Base-by-base conservation (phyloP, 2,113 vertebrate genomes). In the Thamnaconus septentrionalis region DNA sequence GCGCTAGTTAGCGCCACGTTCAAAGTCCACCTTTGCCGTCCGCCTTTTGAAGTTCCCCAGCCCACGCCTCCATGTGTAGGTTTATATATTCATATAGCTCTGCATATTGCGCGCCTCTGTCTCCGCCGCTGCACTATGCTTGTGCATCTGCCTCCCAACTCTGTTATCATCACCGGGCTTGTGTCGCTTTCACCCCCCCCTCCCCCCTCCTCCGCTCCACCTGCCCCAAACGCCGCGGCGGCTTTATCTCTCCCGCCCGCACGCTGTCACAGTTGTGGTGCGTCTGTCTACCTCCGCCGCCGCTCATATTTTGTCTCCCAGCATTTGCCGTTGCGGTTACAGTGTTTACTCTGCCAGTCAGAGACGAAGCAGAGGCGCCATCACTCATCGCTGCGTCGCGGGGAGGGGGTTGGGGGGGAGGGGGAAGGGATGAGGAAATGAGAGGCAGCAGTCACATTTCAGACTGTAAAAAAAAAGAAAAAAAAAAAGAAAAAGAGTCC, bases 331-430 rank as follows among this genome's bases (percentile, higher is more conserved):
- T 71, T 61, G 70, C 62, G 85, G 80, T 81, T 60, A 52, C 62
- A 42, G 71, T 71, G 68, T 86, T 90, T 82, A 80, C 67, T 79
- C 77, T 88, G 84, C 79, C 87, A 85, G 70, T 85, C 85, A 84
- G 80, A 75, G 65, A 76, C 3, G 70, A 77, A 61, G 73, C 68
- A 64, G 69, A 61, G 70, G 61, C 71, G 18, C 80, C 76, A 77
- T 88, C 84, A 77, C 74, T 88, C 83, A 82, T 71, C 52, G 51
- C 62, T 75, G 66, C 78, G 73, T 64, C 79, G 79, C 56, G 57
- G 65, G 50, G 61, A 53, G 57, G 59, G 43, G 10, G 18, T 64
- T 5, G 54, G 4, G 40, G 11, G 8, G 6, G 18, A 41, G 9
- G 41, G 3, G 49, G 18, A 18, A 6, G 11, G 59, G 11, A 18